phyloP scores from a whole-genome alignment of 2,797 vertebrate genomes.

The Trachurus trachurus region DNA sequence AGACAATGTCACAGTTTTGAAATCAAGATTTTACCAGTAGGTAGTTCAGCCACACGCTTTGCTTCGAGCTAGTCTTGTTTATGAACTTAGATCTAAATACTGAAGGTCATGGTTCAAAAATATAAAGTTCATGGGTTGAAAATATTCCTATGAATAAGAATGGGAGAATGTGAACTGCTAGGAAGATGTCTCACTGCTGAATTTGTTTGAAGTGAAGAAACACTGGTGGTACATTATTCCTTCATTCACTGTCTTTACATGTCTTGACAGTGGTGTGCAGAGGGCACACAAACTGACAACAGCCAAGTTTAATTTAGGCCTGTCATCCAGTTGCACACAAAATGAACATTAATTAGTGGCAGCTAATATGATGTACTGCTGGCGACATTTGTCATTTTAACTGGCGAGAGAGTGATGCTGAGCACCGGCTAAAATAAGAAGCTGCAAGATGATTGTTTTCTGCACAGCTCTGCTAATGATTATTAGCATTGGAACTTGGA shows the following conservation, averaged over 20 bases:
- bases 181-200: neutral
- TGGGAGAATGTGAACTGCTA: neutral
- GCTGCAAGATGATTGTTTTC: neutral
- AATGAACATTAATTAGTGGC: constrained; percentile 3
- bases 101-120: neutral
- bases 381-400: constrained; percentile 7
- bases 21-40: too few relatives aligned
- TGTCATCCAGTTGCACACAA: neutral
- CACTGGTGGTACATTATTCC: neutral
- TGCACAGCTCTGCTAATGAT: neutral
- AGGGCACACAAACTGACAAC: neutral
- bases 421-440: neutral
- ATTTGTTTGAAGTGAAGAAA: neutral
- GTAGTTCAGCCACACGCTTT: too few relatives aligned
- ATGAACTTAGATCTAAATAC: neutral
- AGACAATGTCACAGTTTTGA: too few relatives aligned
- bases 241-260: neutral
- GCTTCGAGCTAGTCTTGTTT: neutral
- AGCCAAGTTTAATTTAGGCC: constrained; percentile 10
- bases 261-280: neutral
- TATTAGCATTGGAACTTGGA: neutral
- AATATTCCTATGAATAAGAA: neutral
- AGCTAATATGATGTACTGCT: constrained; percentile 1
- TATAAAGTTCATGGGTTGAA: neutral
- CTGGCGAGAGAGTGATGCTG: neutral